These are phyloP conservation scores for Margarornis squamiger DNA, from an alignment of 2,797 vertebrate species.

Conservation along the genomic window DNA sequence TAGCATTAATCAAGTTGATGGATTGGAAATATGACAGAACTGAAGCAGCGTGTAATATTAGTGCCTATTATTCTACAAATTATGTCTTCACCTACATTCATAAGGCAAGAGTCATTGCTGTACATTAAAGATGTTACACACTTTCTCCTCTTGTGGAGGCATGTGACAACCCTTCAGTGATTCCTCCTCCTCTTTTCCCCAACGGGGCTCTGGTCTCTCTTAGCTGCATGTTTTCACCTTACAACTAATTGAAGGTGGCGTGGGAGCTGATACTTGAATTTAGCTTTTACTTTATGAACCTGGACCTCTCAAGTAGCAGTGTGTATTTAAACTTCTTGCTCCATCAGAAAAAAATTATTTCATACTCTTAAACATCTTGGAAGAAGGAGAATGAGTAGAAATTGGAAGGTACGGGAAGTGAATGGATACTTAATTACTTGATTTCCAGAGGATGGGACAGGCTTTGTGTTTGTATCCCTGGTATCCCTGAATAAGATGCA, in stretches of 20 bases:
- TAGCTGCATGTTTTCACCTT: neutral
- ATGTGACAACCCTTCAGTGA: conserved; percentile 9
- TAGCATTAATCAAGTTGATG: conserved; percentile 85
- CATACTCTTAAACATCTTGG: neutral
- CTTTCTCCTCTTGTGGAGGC: conserved; percentile 37
- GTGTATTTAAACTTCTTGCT: neutral
- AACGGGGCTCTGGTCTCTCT: neutral
- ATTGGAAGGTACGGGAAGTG: neutral
- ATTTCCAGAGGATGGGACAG: neutral
- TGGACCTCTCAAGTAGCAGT: neutral
- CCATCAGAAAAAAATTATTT: neutral
- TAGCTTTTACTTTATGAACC: neutral
- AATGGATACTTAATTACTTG: neutral
- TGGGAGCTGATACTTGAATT: neutral
- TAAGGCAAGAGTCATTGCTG: conserved; percentile 70
- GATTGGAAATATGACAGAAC: conserved; percentile 84
- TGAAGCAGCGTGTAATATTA: conserved; percentile 81
- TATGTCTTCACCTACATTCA: conserved; percentile 80
- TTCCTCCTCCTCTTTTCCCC: neutral
- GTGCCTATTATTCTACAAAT: conserved; percentile 83
- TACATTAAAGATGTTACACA: conserved; percentile 63
- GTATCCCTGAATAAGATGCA: rapidly evolving
- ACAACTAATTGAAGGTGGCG: neutral
- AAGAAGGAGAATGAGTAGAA: neutral
- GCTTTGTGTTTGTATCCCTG: neutral